These are phyloP conservation scores for Drosophila simulans DNA, from an alignment of 1,140 invertebrate species.

Conservation along the genomic window DNA sequence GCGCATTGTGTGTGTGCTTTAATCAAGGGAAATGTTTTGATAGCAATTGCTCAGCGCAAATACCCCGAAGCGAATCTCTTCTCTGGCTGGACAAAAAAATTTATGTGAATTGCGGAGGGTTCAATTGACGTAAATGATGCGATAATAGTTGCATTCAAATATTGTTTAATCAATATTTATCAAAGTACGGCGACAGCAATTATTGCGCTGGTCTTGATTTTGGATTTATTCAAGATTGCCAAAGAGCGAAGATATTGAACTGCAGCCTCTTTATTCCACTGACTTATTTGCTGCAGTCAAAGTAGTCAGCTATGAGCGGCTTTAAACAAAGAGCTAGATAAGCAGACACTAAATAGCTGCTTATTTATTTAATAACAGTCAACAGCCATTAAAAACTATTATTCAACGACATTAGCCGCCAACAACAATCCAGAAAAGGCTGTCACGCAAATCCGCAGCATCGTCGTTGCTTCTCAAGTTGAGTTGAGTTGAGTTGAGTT, in stretches of 20 bases:
- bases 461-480: slow-evolving; percentile 23
- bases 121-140: background rate
- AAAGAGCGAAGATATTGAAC: background rate
- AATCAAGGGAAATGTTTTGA: slow-evolving; percentile 22
- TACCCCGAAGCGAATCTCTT: background rate
- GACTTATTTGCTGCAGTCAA: slow-evolving; percentile 20
- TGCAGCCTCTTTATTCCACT: slow-evolving; percentile 2
- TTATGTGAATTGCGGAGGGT: background rate
- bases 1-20: slow-evolving; percentile 7
- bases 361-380: slow-evolving; percentile 77
- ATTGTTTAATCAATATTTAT: background rate
- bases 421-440: slow-evolving; percentile 40
- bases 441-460: slow-evolving; percentile 50
- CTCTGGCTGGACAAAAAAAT: background rate
- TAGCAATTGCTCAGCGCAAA: slow-evolving; percentile 4
- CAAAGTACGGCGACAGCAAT: background rate
- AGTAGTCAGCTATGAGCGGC: slow-evolving; percentile 30
- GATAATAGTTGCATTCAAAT: background rate
- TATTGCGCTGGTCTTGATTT: background rate
- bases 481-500: slow-evolving; percentile 23
- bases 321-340: slow-evolving; percentile 33
- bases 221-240: background rate
- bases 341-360: slow-evolving; percentile 58
- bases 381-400: slow-evolving; percentile 72
- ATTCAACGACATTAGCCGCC: slow-evolving; percentile 58